phyloP scores from a whole-genome alignment of 2,113 vertebrate genomes.

The Ameiurus melas region DNA sequence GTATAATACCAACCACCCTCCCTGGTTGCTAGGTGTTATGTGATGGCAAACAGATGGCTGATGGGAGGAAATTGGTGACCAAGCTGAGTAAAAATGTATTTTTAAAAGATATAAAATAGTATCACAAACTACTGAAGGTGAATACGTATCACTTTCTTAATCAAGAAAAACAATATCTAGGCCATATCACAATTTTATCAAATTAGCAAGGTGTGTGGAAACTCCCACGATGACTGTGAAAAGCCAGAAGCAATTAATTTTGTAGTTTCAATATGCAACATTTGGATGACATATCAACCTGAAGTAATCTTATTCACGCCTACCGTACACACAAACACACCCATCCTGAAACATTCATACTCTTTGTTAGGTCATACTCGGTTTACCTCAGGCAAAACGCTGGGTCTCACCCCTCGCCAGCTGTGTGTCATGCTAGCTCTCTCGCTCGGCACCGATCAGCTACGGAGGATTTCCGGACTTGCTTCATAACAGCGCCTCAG shows the following conservation, averaged over 20 bases:
- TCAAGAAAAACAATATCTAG: not conserved
- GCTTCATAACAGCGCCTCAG: not conserved
- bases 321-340: not conserved
- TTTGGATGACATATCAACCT: no score
- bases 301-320: not conserved
- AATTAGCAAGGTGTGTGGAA: not conserved
- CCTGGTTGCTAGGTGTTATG: not conserved
- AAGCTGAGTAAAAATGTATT: not conserved
- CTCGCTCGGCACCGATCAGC: not conserved
- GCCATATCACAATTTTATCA: not conserved
- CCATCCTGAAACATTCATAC: not conserved
- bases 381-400: not conserved
- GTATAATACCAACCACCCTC: not conserved
- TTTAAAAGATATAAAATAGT: not conserved
- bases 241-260: not conserved
- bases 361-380: not conserved
- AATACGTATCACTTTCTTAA: not conserved
- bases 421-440: not conserved
- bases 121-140: not conserved
- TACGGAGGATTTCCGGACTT: not conserved
- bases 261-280: not conserved
- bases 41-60: not conserved
- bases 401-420: not conserved
- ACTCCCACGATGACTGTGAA: not conserved
- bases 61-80: not conserved